A percentile compares a stretch with the other conserved stretches of the same genome.
These are phyloP conservation scores for Burhinus oedicnemus DNA, from an alignment of 2,113 vertebrate species.

Conservation along the genomic window DNA sequence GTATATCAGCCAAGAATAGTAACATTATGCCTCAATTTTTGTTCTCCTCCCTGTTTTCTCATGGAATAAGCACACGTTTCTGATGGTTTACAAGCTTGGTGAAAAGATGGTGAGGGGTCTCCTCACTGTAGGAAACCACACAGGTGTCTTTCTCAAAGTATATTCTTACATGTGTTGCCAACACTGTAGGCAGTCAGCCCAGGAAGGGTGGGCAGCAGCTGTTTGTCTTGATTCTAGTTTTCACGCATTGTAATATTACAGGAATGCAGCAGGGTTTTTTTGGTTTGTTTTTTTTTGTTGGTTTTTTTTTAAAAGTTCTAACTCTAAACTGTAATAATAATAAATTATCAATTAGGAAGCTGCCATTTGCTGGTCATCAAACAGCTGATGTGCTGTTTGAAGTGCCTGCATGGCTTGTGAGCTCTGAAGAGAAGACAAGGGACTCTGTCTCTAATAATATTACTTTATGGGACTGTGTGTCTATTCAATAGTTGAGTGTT, in stretches of 20 bases:
- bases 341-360: conserved; percentile 17
- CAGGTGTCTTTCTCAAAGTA: not conserved
- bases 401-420: not conserved
- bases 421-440: not conserved
- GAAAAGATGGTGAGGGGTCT: not conserved
- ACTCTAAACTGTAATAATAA: conserved; percentile 17
- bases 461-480: not conserved
- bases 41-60: not conserved
- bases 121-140: not conserved
- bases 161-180: not conserved
- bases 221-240: conserved; percentile 13
- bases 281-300: too few species aligned
- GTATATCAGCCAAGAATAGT: not conserved
- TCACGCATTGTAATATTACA: not conserved
- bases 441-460: not conserved
- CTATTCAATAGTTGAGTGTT: not conserved
- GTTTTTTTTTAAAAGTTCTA: not conserved
- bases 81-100: not conserved
- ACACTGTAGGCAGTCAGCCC: not conserved
- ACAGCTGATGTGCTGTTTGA: not conserved
- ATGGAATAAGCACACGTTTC: not conserved
- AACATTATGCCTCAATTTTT: not conserved
- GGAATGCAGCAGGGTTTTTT: not conserved
- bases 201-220: not conserved
- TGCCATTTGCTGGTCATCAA: not conserved